These are phyloP conservation scores for Aphyosemion australe DNA, from an alignment of 2,113 vertebrate species.

Conservation along the genomic window DNA sequence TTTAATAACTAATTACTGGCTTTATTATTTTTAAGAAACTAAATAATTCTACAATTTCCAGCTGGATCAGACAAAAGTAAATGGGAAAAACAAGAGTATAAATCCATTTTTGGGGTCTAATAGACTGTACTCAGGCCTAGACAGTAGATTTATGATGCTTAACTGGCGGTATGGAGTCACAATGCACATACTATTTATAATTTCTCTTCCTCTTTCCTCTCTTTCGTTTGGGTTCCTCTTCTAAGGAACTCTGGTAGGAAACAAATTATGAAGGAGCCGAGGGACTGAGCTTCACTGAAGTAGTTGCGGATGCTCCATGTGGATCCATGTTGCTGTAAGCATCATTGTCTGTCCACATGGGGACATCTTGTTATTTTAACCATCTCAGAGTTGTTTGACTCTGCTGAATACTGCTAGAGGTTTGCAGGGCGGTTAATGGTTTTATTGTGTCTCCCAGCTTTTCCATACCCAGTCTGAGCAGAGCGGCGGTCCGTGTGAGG, in stretches of 20 bases:
- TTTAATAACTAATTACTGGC: too few relatives aligned
- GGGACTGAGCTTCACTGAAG: conserved; percentile 20
- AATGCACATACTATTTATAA: neutral
- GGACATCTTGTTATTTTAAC: neutral
- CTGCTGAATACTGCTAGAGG: too few relatives aligned
- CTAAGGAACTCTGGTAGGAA: conserved; percentile 17
- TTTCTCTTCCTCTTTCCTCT: neutral
- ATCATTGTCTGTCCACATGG: neutral
- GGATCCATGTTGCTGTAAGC: conserved; percentile 69
- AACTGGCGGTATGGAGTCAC: neutral
- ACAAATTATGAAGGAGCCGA: conserved; percentile 27
- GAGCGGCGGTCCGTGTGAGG: conserved; percentile 66
- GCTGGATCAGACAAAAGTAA: too few relatives aligned
- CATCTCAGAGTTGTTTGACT: too few relatives aligned
- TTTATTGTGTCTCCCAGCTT: conserved; percentile 31
- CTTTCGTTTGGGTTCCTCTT: neutral
- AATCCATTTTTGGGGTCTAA: too few relatives aligned
- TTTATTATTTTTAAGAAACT: too few relatives aligned
- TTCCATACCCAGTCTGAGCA: conserved; percentile 57
- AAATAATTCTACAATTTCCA: too few relatives aligned
- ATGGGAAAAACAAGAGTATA: too few relatives aligned
- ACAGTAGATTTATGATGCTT: neutral
- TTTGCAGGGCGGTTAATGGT: neutral
- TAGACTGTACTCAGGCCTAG: neutral
- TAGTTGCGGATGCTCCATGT: conserved; percentile 27